A percentile compares a stretch with the other conserved stretches of the same genome.
Conservation (phyloP, 2,797 vertebrate species). For the Amazona finschi region DNA sequence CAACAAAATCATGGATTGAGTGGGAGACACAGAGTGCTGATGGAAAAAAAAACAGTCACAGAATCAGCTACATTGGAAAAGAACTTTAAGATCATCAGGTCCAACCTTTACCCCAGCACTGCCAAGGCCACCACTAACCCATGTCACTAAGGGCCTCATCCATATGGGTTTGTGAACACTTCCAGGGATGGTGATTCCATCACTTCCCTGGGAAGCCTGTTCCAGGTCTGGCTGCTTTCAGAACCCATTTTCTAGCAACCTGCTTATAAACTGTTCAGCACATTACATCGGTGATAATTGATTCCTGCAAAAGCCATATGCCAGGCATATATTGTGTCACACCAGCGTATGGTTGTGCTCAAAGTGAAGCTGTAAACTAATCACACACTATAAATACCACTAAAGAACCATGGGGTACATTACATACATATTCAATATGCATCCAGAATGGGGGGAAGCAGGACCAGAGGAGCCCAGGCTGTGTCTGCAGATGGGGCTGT, state of each 20-base stretch:
- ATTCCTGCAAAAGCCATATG: not conserved
- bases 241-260: not conserved
- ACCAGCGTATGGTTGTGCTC: not conserved
- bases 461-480: not conserved
- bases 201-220: not conserved
- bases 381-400: not conserved
- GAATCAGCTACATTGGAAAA: not conserved
- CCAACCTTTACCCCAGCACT: not conserved
- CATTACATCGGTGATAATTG: rapidly evolving
- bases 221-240: not conserved
- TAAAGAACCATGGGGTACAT: not conserved
- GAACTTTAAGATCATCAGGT: not conserved
- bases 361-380: not conserved
- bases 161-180: not conserved
- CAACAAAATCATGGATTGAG: not conserved
- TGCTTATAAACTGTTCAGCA: not conserved
- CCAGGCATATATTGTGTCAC: not conserved
- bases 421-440: not conserved
- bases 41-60: not conserved
- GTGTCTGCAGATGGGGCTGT: not conserved
- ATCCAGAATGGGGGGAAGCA: not conserved
- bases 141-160: not conserved
- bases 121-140: not conserved
- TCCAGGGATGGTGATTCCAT: not conserved
- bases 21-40: rapidly evolving